A percentile compares a stretch with the other conserved stretches of the same genome.
phyloP scores from a whole-genome alignment of 2,797 vertebrate genomes.

The Gila robusta region DNA sequence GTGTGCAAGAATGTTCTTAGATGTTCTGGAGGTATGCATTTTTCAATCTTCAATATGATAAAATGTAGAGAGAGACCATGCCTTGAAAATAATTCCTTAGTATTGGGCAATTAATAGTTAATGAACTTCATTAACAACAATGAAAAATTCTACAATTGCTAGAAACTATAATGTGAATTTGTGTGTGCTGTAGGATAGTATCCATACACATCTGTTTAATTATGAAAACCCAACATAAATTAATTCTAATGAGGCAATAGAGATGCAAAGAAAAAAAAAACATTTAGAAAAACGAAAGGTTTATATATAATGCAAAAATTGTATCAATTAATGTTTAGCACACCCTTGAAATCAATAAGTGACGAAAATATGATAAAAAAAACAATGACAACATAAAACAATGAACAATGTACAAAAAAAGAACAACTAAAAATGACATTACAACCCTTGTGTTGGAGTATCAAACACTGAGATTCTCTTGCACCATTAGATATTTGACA shows the following conservation, averaged over 20 bases:
- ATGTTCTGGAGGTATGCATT: slow-evolving; percentile 7
- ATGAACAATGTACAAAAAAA: slow-evolving; percentile 70
- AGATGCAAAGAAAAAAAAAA: background rate
- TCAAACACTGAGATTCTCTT: slow-evolving; percentile 54
- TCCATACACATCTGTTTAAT: background rate
- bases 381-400: slow-evolving; percentile 68
- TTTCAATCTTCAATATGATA: background rate
- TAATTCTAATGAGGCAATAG: background rate
- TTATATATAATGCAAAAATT: slow-evolving; percentile 2
- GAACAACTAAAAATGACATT: slow-evolving; percentile 56
- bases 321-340: slow-evolving; percentile 14
- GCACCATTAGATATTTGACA: slow-evolving; percentile 47
- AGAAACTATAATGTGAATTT: slow-evolving; percentile 13
- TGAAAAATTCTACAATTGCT: background rate
- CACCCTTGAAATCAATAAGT: slow-evolving; percentile 19
- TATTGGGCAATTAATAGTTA: slow-evolving; percentile 3
- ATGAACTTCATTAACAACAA: background rate
- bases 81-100: slow-evolving; percentile 13
- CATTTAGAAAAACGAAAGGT: background rate
- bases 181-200: slow-evolving; percentile 6
- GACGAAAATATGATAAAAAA: slow-evolving; percentile 54
- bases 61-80: slow-evolving; percentile 7
- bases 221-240: slow-evolving; percentile 10
- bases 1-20: slow-evolving; percentile 29
- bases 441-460: slow-evolving; percentile 66